Base-by-base conservation (phyloP, 2,797 vertebrate genomes). In the Gallirallus australis region DNA sequence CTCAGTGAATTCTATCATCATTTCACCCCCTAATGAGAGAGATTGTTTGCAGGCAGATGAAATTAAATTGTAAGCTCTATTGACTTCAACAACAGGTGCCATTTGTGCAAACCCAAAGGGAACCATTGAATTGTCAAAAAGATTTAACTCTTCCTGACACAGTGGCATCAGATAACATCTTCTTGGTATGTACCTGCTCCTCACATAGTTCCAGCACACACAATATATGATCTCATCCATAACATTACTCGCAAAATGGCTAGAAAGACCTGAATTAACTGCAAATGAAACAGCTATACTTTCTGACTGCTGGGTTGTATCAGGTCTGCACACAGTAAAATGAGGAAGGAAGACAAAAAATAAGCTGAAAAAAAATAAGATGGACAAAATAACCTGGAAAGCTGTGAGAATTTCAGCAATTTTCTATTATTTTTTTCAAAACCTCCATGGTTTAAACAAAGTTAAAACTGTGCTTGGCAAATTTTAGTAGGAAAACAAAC, bases 61-160 rank as follows among this genome's bases (percentile, higher is more conserved):
- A 99, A 99, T 99, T 99, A 99, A 99, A 99, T 98, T 98, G 98
- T 98, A 99, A 98, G 98, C 98, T 98, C 98, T 98, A 97, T 96
- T 98, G 98, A 98, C 98, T 99, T 98, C 98, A 97, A 98, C 98
- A 99, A 99, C 98, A 99, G 98, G 98, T 99, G 98, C 98, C 98
- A 98, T 98, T 98, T 98, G 97, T 97, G 96, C 91, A 98, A 97
- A 98, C 94, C 97, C 93, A 97, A 97, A 97, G 95, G 95, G 97
- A 97, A 94, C 72, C 90, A 97, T 94, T 95, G 96, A 97, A 96
- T 91, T 97, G 95, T 97, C 97, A 97, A 96, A 97, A 97, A 97
- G 93, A 96, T 96, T 98, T 97, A 97, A 98, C 96, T 98, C 96
- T 97, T 97, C 93, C 97, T 93, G 61, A 91, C 76, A 93, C n/a